A percentile compares a stretch with the other conserved stretches of the same genome.
Evolutionary conservation across 2,888 invertebrate genomes (phyloP).

Genomic region (Tenthredo livida): DNA sequence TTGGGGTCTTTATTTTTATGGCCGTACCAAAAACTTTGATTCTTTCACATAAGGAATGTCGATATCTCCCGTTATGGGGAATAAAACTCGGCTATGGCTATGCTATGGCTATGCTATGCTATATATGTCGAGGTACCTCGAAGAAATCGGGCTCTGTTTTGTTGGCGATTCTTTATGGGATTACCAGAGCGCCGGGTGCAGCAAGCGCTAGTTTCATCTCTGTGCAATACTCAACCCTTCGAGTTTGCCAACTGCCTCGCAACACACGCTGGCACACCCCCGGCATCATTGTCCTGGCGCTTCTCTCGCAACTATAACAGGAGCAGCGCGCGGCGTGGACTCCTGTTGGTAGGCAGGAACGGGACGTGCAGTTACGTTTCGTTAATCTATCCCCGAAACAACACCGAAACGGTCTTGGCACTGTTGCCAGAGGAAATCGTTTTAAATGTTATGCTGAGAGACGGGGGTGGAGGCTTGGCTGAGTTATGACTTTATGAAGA

Average conservation of each 20-base stretch:
- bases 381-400: slow-evolving; percentile 78
- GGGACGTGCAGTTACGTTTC: slow-evolving; percentile 76
- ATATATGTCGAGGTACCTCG: background rate
- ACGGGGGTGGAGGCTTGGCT: slow-evolving; percentile 70
- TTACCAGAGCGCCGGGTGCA: slow-evolving; percentile 16
- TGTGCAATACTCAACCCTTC: slow-evolving; percentile 1
- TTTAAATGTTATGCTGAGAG: slow-evolving; percentile 77
- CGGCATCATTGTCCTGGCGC: slow-evolving; percentile 33
- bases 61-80: slow-evolving; percentile 16
- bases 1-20: background rate
- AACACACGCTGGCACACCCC: slow-evolving; percentile 32
- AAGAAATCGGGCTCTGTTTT: slow-evolving; percentile 10
- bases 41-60: background rate
- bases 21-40: background rate
- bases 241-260: slow-evolving; percentile 29
- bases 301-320: slow-evolving; percentile 29
- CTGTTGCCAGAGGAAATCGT: slow-evolving; percentile 77
- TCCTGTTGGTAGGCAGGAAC: slow-evolving; percentile 70
- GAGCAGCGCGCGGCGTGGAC: slow-evolving; percentile 4
- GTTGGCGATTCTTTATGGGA: slow-evolving; percentile 7
- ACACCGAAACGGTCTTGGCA: slow-evolving; percentile 76
- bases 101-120: no score
- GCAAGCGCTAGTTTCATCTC: slow-evolving; percentile 33
- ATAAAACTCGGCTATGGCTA: slow-evolving; percentile 20
- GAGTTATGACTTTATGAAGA: slow-evolving; percentile 77